These are phyloP conservation scores for Ophthalmolycus amberensis DNA, from an alignment of 2,113 vertebrate species.

Conservation along the genomic window DNA sequence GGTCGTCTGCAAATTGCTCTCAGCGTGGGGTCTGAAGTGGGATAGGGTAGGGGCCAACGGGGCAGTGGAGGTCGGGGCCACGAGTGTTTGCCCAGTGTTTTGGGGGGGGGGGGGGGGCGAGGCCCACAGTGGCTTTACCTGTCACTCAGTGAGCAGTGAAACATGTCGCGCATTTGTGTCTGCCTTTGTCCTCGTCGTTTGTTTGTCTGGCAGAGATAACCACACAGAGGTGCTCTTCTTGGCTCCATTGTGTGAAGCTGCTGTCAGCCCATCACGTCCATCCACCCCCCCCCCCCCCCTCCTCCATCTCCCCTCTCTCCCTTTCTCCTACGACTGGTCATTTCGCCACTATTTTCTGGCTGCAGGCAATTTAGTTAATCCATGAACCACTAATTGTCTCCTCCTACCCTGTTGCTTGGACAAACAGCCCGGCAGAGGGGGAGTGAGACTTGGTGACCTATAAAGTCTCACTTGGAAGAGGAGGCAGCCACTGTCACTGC, in stretches of 20 bases:
- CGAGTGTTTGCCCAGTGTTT: slow-evolving; percentile 61
- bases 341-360: slow-evolving; percentile 72
- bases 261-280: slow-evolving; percentile 65
- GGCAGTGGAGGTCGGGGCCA: slow-evolving; percentile 40
- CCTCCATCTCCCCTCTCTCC: slow-evolving; percentile 30
- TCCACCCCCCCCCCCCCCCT: slow-evolving; percentile 41
- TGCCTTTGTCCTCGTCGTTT: slow-evolving; percentile 65
- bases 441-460: slow-evolving; percentile 60
- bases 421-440: slow-evolving; percentile 80
- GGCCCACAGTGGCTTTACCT: slow-evolving; percentile 39
- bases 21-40: slow-evolving; percentile 75
- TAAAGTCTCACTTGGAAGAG: slow-evolving; percentile 64
- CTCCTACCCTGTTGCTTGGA: slow-evolving; percentile 84
- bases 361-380: slow-evolving; percentile 87
- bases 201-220: slow-evolving; percentile 74
- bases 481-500: slow-evolving; percentile 34
- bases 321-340: slow-evolving; percentile 67
- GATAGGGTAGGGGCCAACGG: slow-evolving; percentile 41
- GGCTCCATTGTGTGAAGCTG: slow-evolving; percentile 70
- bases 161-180: slow-evolving; percentile 69
- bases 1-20: slow-evolving; percentile 81
- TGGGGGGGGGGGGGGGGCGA: slow-evolving; percentile 43
- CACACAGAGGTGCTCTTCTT: slow-evolving; percentile 57
- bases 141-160: slow-evolving; percentile 63
- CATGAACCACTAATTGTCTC: slow-evolving; percentile 91